Evolutionary conservation across 2,797 vertebrate species (phyloP).

Genomic region (Danio choprae): DNA sequence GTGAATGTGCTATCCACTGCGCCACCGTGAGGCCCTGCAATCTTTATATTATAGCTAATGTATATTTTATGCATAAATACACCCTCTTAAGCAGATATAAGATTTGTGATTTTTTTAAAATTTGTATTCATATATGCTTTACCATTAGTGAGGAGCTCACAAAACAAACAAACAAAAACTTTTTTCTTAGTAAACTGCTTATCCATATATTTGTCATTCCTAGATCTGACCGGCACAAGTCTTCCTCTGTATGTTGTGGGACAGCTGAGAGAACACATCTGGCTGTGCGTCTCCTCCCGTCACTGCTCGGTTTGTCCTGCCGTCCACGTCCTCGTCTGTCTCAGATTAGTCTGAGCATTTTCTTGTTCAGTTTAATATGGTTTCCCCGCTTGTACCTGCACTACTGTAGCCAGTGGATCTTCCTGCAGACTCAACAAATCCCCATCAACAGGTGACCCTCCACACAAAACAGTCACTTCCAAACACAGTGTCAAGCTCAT

Average conservation of each 20-base stretch:
- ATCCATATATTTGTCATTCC: background rate
- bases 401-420: slow-evolving; percentile 95
- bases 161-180: too few species aligned
- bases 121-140: too few species aligned
- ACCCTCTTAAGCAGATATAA: too few species aligned
- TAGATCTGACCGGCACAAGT: slow-evolving; percentile 52
- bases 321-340: slow-evolving; percentile 66
- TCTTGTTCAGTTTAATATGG: slow-evolving; percentile 87
- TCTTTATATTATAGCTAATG: too few species aligned
- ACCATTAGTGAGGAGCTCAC: too few species aligned
- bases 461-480: slow-evolving; percentile 62
- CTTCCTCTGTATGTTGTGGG: slow-evolving; percentile 28
- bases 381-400: slow-evolving; percentile 93
- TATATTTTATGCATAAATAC: too few species aligned
- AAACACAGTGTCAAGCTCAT: slow-evolving; percentile 33
- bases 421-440: slow-evolving; percentile 85
- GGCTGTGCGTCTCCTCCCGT: slow-evolving; percentile 73
- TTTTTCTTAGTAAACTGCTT: too few species aligned
- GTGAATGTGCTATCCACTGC: too few species aligned
- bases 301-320: slow-evolving; percentile 78
- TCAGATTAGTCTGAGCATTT: slow-evolving; percentile 80
- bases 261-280: slow-evolving; percentile 68
- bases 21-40: too few species aligned
- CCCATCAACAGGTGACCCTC: slow-evolving; percentile 87
- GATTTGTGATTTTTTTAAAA: too few species aligned